phyloP scores from a whole-genome alignment of 2,113 vertebrate species.

The Loxodonta africana region DNA sequence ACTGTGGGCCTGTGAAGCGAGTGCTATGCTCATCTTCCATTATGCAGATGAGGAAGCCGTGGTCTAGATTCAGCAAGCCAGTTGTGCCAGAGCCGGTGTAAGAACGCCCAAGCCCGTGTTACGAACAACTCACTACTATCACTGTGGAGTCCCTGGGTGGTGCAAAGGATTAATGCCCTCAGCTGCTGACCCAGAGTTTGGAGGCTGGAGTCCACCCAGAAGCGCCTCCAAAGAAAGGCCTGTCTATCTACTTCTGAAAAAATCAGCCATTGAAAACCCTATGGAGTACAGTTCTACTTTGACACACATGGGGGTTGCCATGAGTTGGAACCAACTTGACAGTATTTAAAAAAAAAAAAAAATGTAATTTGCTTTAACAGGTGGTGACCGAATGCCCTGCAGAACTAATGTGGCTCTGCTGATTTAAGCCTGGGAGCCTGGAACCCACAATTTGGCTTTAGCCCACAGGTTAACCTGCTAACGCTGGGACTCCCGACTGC shows the following conservation, averaged over 20 bases:
- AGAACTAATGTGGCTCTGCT: neutral
- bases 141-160: neutral
- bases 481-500: neutral
- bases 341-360: neutral
- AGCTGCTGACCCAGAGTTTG: neutral
- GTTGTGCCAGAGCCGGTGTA: neutral
- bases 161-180: neutral
- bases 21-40: neutral
- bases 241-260: neutral
- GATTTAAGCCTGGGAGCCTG: neutral
- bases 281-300: neutral
- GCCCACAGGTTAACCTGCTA: too few relatives aligned
- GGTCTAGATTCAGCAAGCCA: too few relatives aligned
- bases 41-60: neutral
- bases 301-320: neutral
- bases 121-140: rapidly evolving
- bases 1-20: neutral
- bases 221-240: neutral
- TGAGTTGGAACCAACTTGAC: neutral
- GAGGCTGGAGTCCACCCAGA: neutral
- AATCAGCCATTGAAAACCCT: neutral
- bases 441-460: neutral
- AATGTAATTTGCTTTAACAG: rapidly evolving
- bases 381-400: too few relatives aligned
- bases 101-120: too few relatives aligned